phyloP scores from a whole-genome alignment of 1,140 invertebrate genomes.

The Lasioglossum albipes region DNA sequence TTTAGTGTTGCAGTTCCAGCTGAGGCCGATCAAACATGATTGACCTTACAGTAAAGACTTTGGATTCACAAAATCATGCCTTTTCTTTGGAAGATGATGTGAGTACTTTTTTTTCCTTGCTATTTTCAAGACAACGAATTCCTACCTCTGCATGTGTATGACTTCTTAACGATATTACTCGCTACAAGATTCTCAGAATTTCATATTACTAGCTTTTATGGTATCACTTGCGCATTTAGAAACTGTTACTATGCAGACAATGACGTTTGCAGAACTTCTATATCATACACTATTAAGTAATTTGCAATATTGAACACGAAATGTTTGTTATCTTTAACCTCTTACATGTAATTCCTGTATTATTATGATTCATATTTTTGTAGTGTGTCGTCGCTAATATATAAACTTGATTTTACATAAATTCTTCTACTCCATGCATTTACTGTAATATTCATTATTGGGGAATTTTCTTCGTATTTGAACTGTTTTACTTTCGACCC shows the following conservation, averaged over 20 bases:
- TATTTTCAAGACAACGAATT: background rate
- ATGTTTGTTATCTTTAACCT: too few relatives aligned
- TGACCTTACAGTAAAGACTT: conserved; percentile 93
- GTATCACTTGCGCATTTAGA: background rate
- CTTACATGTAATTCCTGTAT: background rate
- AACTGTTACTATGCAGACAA: background rate
- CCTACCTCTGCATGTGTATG: background rate
- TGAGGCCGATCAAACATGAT: conserved; percentile 82
- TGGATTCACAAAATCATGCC: conserved; percentile 94
- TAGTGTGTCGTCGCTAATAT: too few relatives aligned
- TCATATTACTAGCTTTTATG: background rate
- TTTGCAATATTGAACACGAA: background rate
- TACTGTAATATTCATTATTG: background rate
- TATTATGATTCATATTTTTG: too few relatives aligned
- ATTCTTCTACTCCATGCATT: background rate
- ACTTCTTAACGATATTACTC: conserved; percentile 1
- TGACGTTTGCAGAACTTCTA: background rate
- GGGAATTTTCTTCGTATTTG: background rate
- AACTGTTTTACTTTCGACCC: background rate
- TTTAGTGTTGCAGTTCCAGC: conserved; percentile 4
- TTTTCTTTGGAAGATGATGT: conserved; percentile 94
- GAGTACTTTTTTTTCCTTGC: conserved; percentile 75
- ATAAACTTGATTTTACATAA: too few relatives aligned
- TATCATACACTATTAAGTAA: background rate
- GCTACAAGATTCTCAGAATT: too few relatives aligned